phyloP scores from a whole-genome alignment of 2,888 invertebrate species.

The Rambutsinella grinnellia region DNA sequence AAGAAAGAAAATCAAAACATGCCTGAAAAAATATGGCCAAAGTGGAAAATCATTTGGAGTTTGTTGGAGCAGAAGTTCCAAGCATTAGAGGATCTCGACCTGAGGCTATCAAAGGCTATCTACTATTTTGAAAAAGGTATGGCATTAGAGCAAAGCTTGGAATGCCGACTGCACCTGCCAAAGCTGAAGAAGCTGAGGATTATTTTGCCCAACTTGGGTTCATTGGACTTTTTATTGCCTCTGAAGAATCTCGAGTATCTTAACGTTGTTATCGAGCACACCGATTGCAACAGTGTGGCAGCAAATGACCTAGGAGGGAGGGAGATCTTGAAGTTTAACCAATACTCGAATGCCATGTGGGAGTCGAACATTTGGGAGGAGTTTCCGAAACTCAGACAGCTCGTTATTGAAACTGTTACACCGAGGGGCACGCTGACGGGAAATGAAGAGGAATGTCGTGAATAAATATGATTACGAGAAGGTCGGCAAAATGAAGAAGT shows the following conservation, averaged over 20 bases:
- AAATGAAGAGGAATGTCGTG: no score
- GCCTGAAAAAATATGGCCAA: no score
- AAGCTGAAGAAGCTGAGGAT: not conserved
- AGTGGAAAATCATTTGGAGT: no score
- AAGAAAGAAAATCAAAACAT: no score
- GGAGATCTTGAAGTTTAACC: not conserved
- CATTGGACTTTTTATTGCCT: not conserved
- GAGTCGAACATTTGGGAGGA: no score
- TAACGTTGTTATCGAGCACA: not conserved
- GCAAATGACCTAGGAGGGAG: not conserved
- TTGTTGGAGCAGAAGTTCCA: no score
- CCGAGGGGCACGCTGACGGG: no score
- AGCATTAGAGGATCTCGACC: not conserved
- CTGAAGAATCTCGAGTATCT: not conserved
- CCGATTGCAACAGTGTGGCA: no score
- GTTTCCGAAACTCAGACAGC: not conserved
- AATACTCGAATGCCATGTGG: not conserved
- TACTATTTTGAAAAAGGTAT: not conserved
- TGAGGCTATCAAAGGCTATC: not conserved
- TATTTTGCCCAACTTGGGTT: not conserved
- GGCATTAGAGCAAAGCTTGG: not conserved
- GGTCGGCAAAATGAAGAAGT: no score
- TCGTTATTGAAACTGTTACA: no score
- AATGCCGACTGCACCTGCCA: not conserved
- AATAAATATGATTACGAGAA: no score